Evolutionary conservation across 2,113 vertebrate genomes (phyloP), one percentile per base, ranked within the genome.

Genomic region (Catagonus wagneri): DNA sequence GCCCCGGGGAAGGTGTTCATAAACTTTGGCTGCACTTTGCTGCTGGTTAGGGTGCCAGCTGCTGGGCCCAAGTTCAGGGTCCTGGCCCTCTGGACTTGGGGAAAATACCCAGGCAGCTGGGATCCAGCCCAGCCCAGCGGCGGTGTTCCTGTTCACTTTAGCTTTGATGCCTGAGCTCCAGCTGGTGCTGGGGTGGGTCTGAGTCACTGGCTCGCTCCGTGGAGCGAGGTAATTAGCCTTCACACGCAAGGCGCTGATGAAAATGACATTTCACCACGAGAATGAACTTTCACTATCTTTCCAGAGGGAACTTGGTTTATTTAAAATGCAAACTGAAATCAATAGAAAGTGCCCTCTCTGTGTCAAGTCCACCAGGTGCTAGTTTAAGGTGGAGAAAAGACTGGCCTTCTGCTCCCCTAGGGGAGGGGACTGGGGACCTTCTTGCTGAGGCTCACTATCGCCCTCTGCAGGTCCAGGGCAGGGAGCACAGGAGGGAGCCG

Each of bases 241-340:
- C n/a, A 1, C 19, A 1, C 32, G 84, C 50, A 71, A n/a, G 66
- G 75, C 93, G 63, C n/a, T 58, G 56, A 81, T 83, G 84, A 61
- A 52, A 94, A 66, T 50, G 58, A 58, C 34, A 36, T 63, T 94
- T 92, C 80, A 3, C 71, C 76, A 36, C 78, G 39, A 60, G 78
- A 56, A 80, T 17, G 39, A 69, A 39, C 50, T 27, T 50, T 16
- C 29, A 32, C 80, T 93, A 39, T 85, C 93, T 97, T 93, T 78
- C 85, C 10, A 29, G 71, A 92, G 68, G 85, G 20, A 10, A 10
- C 16, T 20, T 6, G 3, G 22, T 92, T 94, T 83, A 44, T 96
- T 95, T 93, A 80, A 97, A 94, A 97, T 65, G 58, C 79, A 92
- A 96, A 92, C 58, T 90, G 61, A 94, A 92, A 86, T 96, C 95